A percentile compares a stretch with the other conserved stretches of the same genome.
phyloP scores from a whole-genome alignment of 2,113 vertebrate genomes.

The Phaethornis superciliosus region DNA sequence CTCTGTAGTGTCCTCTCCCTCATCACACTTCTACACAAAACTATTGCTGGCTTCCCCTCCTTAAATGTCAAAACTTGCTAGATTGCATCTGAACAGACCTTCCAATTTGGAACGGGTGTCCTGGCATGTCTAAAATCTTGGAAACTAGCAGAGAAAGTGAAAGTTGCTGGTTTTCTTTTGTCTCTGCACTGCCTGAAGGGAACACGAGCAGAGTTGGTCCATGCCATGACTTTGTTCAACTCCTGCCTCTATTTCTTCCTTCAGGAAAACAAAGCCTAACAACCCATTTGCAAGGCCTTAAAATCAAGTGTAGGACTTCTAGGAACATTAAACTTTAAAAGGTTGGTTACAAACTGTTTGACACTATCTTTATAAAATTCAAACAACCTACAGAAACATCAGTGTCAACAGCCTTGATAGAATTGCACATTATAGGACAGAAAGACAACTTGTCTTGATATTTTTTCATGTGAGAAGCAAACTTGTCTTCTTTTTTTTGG shows the following conservation, averaged over 20 bases:
- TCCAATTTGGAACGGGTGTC: background rate
- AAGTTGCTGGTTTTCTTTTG: background rate
- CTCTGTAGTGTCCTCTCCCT: background rate
- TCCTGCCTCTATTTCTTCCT: background rate
- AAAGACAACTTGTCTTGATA: background rate
- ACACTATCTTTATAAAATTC: background rate
- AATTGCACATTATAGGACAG: background rate
- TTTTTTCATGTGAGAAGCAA: background rate
- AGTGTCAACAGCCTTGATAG: background rate
- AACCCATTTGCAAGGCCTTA: background rate
- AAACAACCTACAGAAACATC: background rate
- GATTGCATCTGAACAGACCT: background rate
- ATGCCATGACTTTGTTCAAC: background rate
- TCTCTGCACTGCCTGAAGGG: background rate
- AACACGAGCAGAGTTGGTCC: background rate
- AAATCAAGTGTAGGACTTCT: background rate
- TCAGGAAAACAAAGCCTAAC: background rate
- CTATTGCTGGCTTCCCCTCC: background rate
- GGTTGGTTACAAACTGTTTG: background rate
- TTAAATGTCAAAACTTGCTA: background rate
- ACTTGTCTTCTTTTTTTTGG: background rate
- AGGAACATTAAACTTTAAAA: background rate
- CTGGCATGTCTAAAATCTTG: background rate
- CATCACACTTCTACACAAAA: background rate
- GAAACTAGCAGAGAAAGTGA: background rate